Base-by-base conservation (phyloP, 2,888 invertebrate genomes). In the Stenoptilia bipunctidactyla region DNA sequence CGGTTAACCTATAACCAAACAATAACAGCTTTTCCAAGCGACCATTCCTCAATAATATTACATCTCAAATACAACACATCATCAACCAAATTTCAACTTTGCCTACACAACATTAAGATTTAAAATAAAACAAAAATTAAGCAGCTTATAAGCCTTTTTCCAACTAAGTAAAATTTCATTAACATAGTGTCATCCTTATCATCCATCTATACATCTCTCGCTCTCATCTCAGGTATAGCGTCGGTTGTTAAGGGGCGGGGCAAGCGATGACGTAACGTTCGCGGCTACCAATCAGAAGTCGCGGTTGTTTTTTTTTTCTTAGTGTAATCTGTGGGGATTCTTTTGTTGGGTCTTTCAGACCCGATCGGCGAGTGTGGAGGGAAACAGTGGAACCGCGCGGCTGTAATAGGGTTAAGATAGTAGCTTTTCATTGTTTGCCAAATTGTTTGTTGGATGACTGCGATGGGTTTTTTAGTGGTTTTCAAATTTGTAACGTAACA, bases 1-100 rank as follows among this genome's bases (percentile, higher is more conserved):
- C 75, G 80, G 80, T 83, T 80, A 80, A 80, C 82, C 82, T 69
- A 65, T 73, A 76, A 73, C 76, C 77, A 77, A 83, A 83, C 82
- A 83, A 83, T 80, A 82, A 80, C 80, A 82, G 77, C 77, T 80
- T 74, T 74, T 66, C 72, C 73, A 71, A 71, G 70, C 76, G 79
- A 79, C 77, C 77, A 69, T 60, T 54, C 47, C 47, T 41, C 44
- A 43, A 47, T 5, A 49, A 20, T 40, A 46, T 41, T 40, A 33
- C 30, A 45, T 25, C 12, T 27, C 2, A 63, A 58, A 51, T 9
- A 33, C 4, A 40, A 52, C 61, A 38, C 56, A 58, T 13, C 0
- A 0, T 0, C 0, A 1, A 0, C 0, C 0, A 0, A 0, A 15
- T 49, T 8, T 3, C 20, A 20, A 20, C 20, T 20, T 20, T 20